Percentiles rank a stretch among this genome's conserved stretches.
Conservation (phyloP, 2,888 invertebrate species). For the Plusia festucae region DNA sequence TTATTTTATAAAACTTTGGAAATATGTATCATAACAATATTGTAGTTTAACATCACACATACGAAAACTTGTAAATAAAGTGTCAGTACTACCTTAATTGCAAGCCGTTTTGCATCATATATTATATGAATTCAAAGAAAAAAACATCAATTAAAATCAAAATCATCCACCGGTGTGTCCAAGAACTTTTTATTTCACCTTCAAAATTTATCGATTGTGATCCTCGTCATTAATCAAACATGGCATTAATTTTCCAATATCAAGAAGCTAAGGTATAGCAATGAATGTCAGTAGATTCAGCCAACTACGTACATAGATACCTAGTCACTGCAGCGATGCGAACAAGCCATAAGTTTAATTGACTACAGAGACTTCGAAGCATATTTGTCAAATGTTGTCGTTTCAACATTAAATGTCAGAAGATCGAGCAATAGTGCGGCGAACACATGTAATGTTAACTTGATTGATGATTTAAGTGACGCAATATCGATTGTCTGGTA, state of each 20-base stretch:
- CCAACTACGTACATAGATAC: slow-evolving; percentile 54
- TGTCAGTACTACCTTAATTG: no score
- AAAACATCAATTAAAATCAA: background rate
- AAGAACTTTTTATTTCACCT: slow-evolving; percentile 10
- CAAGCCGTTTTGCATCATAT: no score
- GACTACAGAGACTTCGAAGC: slow-evolving; percentile 45
- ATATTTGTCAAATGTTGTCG: slow-evolving; percentile 65
- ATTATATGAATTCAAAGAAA: background rate
- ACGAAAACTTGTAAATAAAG: no score
- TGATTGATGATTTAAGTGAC: slow-evolving; percentile 78
- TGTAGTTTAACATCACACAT: no score
- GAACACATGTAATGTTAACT: slow-evolving; percentile 54
- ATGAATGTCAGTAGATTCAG: slow-evolving; percentile 46
- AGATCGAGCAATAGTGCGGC: slow-evolving; percentile 47
- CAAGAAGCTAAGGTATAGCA: slow-evolving; percentile 20
- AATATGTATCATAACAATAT: no score
- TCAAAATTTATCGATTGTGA: slow-evolving; percentile 33
- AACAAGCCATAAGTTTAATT: slow-evolving; percentile 51
- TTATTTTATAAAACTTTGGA: no score
- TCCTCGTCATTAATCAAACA: slow-evolving; percentile 47
- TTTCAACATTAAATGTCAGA: slow-evolving; percentile 65
- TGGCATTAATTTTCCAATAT: slow-evolving; percentile 31
- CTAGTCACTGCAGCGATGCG: slow-evolving; percentile 49
- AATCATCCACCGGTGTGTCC: no score
- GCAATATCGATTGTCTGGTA: slow-evolving; percentile 69